phyloP scores from a whole-genome alignment of 1,140 invertebrate genomes.

The Anoplophora glabripennis region DNA sequence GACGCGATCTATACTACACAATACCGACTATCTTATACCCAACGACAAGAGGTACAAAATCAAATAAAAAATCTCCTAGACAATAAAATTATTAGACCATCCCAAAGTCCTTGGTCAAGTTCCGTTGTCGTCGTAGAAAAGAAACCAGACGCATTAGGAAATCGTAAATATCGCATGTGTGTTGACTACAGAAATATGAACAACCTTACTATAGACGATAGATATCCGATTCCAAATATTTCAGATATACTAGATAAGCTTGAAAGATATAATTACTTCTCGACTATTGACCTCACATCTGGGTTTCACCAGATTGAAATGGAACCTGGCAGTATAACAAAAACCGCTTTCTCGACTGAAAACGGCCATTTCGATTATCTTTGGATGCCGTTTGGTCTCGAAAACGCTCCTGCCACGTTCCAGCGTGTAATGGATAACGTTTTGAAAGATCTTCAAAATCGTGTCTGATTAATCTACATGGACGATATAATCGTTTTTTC shows the following conservation, averaged over 20 bases:
- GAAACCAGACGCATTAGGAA: slow-evolving; percentile 42
- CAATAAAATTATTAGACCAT: slow-evolving; percentile 40
- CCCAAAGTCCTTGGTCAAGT: slow-evolving; percentile 34
- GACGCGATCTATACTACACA: too few species aligned
- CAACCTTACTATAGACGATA: slow-evolving; percentile 49
- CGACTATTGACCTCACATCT: slow-evolving; percentile 51
- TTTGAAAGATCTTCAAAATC: slow-evolving; percentile 33
- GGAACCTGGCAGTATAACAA: slow-evolving; percentile 40
- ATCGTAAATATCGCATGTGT: slow-evolving; percentile 45
- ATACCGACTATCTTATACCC: too few species aligned
- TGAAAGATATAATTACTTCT: slow-evolving; percentile 50
- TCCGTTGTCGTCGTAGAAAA: slow-evolving; percentile 45
- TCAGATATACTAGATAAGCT: slow-evolving; percentile 51
- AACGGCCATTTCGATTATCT: slow-evolving; percentile 47
- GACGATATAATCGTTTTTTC: slow-evolving; percentile 43
- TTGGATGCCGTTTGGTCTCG: slow-evolving; percentile 50
- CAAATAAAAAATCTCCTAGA: slow-evolving; percentile 38
- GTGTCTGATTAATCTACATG: slow-evolving; percentile 41
- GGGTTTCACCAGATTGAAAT: slow-evolving; percentile 54
- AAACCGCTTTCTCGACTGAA: slow-evolving; percentile 51
- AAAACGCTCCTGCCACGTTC: slow-evolving; percentile 50
- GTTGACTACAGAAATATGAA: slow-evolving; percentile 50
- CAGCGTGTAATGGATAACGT: slow-evolving; percentile 49
- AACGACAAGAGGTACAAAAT: slow-evolving; percentile 26
- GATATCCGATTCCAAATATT: slow-evolving; percentile 56